Evolutionary conservation across 2,113 vertebrate genomes (phyloP).

Genomic region (Mastomys coucha): DNA sequence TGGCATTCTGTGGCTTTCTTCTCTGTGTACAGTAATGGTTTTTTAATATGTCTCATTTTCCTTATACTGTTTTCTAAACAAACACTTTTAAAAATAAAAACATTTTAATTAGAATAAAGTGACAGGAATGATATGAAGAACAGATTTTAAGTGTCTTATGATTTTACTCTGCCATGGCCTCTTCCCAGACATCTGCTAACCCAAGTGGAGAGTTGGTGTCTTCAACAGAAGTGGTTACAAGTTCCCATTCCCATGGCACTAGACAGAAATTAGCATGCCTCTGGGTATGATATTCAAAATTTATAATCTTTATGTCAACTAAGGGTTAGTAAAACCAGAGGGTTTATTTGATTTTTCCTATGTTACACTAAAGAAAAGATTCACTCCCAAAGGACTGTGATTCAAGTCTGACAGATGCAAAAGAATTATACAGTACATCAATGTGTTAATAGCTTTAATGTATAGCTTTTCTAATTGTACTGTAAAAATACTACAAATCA

Average conservation of each 20-base stretch:
- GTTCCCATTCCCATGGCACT: too few relatives aligned
- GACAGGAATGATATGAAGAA: too few relatives aligned
- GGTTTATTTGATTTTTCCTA: not conserved
- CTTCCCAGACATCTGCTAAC: not conserved
- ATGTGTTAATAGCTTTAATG: not conserved
- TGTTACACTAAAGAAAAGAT: not conserved
- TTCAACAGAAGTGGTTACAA: not conserved
- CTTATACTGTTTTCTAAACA: slow-evolving; percentile 31
- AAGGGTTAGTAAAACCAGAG: not conserved
- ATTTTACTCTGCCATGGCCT: not conserved
- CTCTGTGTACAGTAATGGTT: not conserved
- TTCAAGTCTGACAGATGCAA: not conserved
- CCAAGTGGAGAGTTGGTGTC: not conserved
- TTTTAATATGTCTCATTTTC: not conserved
- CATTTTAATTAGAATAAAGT: not conserved
- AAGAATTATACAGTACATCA: not conserved
- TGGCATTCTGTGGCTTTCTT: not conserved
- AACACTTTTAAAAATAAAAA: not conserved
- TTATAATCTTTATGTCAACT: not conserved
- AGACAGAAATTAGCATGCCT: not conserved
- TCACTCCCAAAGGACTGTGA: not conserved
- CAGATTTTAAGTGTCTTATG: not conserved
- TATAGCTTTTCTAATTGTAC: not conserved
- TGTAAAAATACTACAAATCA: not conserved
- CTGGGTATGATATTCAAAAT: not conserved